Evolutionary conservation across 2,888 invertebrate species (phyloP), one percentile per base, ranked within the genome.

Genomic region (Petrolisthes manimaculis): DNA sequence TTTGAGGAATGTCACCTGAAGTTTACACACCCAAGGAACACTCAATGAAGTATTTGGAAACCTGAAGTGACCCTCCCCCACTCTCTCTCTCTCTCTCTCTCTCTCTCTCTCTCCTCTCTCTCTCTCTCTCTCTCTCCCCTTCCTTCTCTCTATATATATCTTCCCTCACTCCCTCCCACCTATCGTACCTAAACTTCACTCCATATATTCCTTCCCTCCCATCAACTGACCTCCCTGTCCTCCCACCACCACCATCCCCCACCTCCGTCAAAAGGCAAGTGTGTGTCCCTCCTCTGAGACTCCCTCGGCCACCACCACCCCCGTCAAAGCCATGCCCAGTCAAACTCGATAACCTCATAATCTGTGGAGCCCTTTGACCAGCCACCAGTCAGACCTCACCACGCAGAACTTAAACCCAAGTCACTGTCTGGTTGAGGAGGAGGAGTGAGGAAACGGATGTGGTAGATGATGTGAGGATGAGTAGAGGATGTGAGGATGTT

Each of bases 311-410:
- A 86, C 83, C 83, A 82, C 82, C 87, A n/a, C 55, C 77, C 55
- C 78, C 83, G 71, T 88, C 88, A 88, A 88, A 88, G 88, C 79
- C 83, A 74, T 84, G 88, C 83, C 84, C 84, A 80, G 74, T 82
- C 84, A 88, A 88, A 88, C 88, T 88, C 88, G 84, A 84, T 88
- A 84, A 88, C 84, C 84, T 88, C 88, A 84, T 88, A 88, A 88
- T 88, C 84, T 79, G 54, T 51, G 69, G 69, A 71, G 78, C 83
- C 88, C 80, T 88, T 88, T 83, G 83, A 87, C 77, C 37, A 77
- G 24, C 86, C 55, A 56, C 78, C n/a, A n/a, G 71, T 61, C 61
- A 83, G 83, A 78, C 78, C 77, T 61, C 54, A 71, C 24, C 37
- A 71, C 71, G 37, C n/a, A 61, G 78, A 51, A 61, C 56, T 61